These are phyloP conservation scores for Centruroides sculpturatus DNA, from an alignment of 1,140 invertebrate species.

Conservation along the genomic window DNA sequence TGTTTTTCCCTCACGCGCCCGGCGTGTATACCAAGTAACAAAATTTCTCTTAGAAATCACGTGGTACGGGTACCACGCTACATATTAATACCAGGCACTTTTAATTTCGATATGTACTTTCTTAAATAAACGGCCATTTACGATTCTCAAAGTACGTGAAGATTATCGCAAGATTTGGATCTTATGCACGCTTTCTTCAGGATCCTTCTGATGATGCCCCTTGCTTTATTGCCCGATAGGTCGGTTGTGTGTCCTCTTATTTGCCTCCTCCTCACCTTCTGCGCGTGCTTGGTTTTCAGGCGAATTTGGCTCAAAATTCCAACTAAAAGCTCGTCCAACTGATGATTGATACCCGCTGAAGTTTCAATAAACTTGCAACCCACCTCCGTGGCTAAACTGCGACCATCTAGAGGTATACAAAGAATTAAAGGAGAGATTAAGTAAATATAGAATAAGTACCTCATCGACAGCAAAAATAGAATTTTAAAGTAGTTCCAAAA, in stretches of 20 bases:
- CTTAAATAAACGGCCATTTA: no score
- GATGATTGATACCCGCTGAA: slow-evolving; percentile 59
- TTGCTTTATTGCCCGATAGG: slow-evolving; percentile 20
- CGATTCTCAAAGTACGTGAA: slow-evolving; percentile 24
- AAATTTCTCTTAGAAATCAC: no score
- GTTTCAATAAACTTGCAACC: slow-evolving; percentile 70
- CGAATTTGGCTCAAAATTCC: slow-evolving; percentile 48
- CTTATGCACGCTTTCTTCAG: slow-evolving; percentile 22
- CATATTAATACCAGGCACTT: no score
- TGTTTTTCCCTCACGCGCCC: no score
- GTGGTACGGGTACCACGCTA: no score
- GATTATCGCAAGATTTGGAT: slow-evolving; percentile 29
- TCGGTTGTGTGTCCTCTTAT: slow-evolving; percentile 12
- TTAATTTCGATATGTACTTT: no score
- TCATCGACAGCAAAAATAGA: no score
- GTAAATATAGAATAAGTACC: no score
- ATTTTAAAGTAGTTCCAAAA: no score
- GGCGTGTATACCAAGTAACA: no score
- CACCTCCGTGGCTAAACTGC: slow-evolving; percentile 47
- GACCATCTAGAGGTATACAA: slow-evolving; percentile 38
- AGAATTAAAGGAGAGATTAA: no score
- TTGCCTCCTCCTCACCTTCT: slow-evolving; percentile 5
- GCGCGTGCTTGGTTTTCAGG: slow-evolving; percentile 13
- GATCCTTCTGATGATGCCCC: slow-evolving; percentile 23
- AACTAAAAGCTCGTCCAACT: slow-evolving; percentile 63